Percentiles rank a stretch among this genome's conserved stretches.
Conservation (phyloP, 2,113 vertebrate species). For the Hippopotamus amphibius region DNA sequence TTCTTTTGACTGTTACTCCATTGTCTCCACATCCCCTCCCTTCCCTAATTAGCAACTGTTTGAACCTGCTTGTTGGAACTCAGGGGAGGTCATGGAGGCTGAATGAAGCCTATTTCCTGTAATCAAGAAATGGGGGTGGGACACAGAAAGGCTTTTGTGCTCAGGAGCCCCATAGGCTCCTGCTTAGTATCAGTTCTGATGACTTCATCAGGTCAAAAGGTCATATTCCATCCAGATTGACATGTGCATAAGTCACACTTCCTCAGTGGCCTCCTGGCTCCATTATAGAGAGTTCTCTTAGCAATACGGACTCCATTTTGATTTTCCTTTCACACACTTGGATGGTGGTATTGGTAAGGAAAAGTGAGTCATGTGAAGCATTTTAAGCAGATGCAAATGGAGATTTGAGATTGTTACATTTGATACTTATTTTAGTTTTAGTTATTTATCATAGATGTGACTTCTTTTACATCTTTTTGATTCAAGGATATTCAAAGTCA, state of each 20-base stretch:
- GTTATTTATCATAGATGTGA: conserved; percentile 39
- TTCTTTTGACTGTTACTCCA: not conserved
- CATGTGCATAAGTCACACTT: not conserved
- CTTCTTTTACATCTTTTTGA: conserved; percentile 47
- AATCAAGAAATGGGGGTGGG: not conserved
- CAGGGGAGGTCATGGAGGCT: not conserved
- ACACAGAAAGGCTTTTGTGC: not conserved
- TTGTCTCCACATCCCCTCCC: not conserved
- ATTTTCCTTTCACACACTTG: not conserved
- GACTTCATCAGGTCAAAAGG: not conserved
- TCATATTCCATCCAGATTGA: not conserved
- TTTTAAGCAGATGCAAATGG: conserved; percentile 38
- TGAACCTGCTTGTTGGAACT: not conserved
- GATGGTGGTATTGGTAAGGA: not conserved
- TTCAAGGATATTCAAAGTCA: conserved; percentile 43
- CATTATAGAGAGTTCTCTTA: not conserved
- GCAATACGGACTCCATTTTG: not conserved
- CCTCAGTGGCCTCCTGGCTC: not conserved
- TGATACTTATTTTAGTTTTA: conserved; percentile 49
- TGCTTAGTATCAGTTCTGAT: not conserved
- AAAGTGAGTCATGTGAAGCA: conserved; percentile 39
- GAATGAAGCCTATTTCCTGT: not conserved
- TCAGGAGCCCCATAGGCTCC: not conserved
- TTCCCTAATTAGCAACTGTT: not conserved
- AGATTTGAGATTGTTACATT: not conserved